Evolutionary conservation across 1,140 invertebrate genomes (phyloP).

Genomic region (Diploscapter pachys): DNA sequence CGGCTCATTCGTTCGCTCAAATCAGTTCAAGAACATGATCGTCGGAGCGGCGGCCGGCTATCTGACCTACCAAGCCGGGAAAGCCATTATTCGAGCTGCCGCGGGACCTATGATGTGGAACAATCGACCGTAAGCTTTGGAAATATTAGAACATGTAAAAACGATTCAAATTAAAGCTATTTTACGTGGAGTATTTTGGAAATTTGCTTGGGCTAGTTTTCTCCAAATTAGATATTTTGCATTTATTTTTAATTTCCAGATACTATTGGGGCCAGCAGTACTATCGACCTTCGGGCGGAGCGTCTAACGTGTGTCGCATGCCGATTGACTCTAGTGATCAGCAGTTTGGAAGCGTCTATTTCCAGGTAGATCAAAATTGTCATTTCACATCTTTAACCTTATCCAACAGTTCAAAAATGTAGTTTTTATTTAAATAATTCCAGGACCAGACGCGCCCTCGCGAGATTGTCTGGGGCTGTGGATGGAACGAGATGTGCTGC

Average conservation of each 20-base stretch:
- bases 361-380: constrained; percentile 31
- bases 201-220: too few relatives aligned
- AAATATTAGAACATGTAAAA: background rate
- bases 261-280: constrained; percentile 55
- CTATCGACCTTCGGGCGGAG: constrained; percentile 31
- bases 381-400: too few relatives aligned
- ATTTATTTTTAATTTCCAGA: constrained; percentile 18
- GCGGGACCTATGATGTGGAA: constrained; percentile 53
- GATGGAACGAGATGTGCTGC: constrained; percentile 42
- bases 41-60: constrained; percentile 57
- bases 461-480: constrained; percentile 54
- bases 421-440: background rate
- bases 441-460: constrained; percentile 49
- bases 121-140: background rate
- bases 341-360: constrained; percentile 53
- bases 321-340: constrained; percentile 48
- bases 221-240: too few relatives aligned
- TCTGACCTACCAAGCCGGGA: constrained; percentile 58
- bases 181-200: constrained; percentile 46
- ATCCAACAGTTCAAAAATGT: too few relatives aligned
- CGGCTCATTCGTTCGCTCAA: constrained; percentile 49
- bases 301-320: constrained; percentile 53
- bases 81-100: constrained; percentile 48
- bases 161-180: background rate
- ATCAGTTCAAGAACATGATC: constrained; percentile 55